phyloP scores from a whole-genome alignment of 2,797 vertebrate species.

The Sebastes goodei region DNA sequence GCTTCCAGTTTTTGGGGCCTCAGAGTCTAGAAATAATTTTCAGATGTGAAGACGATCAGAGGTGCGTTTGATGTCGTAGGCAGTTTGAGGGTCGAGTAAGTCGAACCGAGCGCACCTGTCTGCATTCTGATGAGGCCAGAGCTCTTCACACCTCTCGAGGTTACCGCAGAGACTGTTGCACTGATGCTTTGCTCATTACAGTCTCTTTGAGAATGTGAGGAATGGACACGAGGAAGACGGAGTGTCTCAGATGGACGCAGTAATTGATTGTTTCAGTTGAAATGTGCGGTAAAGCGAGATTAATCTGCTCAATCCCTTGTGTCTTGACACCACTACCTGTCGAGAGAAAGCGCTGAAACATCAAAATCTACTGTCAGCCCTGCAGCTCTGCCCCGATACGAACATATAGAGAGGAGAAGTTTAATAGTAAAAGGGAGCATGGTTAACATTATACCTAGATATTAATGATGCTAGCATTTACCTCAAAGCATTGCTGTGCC shows the following conservation, averaged over 20 bases:
- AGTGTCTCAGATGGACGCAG: neutral
- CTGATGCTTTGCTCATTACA: neutral
- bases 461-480: no score
- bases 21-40: conserved; percentile 27
- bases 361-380: conserved; percentile 4
- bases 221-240: neutral
- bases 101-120: conserved; percentile 24
- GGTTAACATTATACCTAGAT: no score
- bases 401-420: neutral
- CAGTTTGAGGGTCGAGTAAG: conserved; percentile 31
- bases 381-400: neutral
- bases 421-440: neutral
- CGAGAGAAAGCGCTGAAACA: conserved; percentile 21
- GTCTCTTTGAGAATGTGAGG: neutral
- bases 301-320: neutral
- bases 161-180: neutral
- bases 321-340: conserved; percentile 4
- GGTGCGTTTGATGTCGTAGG: conserved; percentile 45
- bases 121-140: conserved; percentile 55
- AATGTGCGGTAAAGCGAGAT: neutral
- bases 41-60: conserved; percentile 33
- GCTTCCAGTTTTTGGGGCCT: neutral
- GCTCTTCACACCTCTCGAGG: neutral
- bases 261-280: neutral
- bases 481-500: no score